Evolutionary conservation across 2,113 vertebrate species (phyloP).

Genomic region (Pituophis catenifer): DNA sequence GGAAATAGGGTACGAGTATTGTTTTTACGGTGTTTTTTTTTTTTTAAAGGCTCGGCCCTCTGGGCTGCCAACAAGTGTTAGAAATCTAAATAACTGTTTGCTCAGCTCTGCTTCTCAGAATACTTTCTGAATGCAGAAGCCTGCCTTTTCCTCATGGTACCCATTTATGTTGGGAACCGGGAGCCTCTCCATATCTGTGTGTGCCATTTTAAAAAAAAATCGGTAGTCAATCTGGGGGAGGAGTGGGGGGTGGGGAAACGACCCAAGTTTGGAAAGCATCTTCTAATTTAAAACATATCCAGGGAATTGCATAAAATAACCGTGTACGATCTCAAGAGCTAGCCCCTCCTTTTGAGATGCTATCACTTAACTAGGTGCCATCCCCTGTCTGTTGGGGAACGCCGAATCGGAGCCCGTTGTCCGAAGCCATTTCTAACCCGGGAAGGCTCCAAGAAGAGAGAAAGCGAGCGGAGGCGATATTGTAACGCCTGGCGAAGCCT

Average conservation of each 20-base stretch:
- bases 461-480: neutral
- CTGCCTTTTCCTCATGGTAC: neutral
- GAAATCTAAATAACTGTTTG: neutral
- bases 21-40: neutral
- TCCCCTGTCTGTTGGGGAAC: too few relatives aligned
- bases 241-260: neutral
- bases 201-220: constrained; percentile 19
- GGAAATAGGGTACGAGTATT: neutral
- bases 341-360: neutral
- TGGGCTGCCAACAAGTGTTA: constrained; percentile 42
- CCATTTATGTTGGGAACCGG: neutral
- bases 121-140: constrained; percentile 10
- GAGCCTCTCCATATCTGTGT: neutral
- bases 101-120: neutral
- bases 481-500: neutral
- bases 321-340: too few relatives aligned
- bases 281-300: neutral
- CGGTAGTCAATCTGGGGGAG: neutral
- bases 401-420: neutral
- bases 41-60: neutral
- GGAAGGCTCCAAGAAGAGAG: neutral
- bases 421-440: neutral
- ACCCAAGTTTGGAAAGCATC: neutral
- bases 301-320: neutral
- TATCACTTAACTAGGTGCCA: neutral